Evolutionary conservation across 2,113 vertebrate species (phyloP).

Genomic region (Cavia aperea): DNA sequence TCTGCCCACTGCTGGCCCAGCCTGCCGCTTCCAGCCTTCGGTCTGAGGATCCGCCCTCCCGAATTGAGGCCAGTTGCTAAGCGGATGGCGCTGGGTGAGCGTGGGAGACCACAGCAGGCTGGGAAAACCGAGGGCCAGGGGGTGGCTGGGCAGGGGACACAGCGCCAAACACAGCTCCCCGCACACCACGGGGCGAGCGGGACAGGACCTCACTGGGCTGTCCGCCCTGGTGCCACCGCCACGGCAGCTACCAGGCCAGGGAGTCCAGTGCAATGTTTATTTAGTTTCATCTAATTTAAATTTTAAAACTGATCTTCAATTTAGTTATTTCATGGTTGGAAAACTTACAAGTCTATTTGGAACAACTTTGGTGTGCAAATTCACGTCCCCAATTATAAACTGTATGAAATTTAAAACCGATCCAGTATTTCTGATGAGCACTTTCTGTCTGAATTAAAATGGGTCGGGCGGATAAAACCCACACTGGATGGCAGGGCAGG

Average conservation of each 20-base stretch:
- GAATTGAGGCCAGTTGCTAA: not conserved
- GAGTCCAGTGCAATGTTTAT: not conserved
- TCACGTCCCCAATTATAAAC: not conserved
- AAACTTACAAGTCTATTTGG: not conserved
- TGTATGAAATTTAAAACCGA: not conserved
- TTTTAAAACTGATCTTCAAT: not conserved
- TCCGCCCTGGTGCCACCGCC: fast-evolving
- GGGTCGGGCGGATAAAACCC: not conserved
- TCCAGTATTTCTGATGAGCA: not conserved
- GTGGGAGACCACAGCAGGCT: not conserved
- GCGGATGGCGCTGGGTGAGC: not conserved
- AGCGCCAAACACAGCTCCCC: not conserved
- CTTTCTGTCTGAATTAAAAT: not conserved
- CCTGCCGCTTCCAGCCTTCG: not conserved
- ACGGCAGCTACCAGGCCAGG: fast-evolving
- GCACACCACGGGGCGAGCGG: no score
- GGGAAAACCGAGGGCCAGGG: not conserved
- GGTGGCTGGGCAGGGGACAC: no score
- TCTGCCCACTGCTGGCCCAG: not conserved
- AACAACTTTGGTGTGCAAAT: not conserved
- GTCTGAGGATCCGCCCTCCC: fast-evolving
- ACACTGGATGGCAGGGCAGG: not conserved
- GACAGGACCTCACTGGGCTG: fast-evolving
- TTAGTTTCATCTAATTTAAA: not conserved
- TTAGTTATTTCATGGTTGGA: not conserved